phyloP scores from a whole-genome alignment of 2,888 invertebrate species.

The Campoplex nolae region DNA sequence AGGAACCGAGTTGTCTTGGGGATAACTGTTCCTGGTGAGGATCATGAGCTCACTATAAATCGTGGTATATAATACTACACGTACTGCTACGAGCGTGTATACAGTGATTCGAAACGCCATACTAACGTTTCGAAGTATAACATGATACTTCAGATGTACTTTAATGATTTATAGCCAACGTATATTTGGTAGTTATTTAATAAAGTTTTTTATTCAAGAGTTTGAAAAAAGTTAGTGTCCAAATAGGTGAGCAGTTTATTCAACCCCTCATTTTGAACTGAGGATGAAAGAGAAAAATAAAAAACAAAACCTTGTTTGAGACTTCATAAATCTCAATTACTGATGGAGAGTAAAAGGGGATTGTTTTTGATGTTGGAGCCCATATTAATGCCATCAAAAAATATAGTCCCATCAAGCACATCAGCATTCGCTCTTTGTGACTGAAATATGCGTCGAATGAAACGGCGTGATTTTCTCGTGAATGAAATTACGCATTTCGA shows the following conservation, averaged over 20 bases:
- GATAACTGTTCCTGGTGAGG: slow-evolving; percentile 31
- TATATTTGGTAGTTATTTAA: background rate
- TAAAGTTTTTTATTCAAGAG: background rate
- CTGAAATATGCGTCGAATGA: slow-evolving; percentile 44
- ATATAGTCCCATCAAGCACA: slow-evolving; percentile 42
- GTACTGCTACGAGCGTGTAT: background rate
- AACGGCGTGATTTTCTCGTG: slow-evolving; percentile 49
- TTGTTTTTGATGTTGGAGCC: slow-evolving; percentile 4
- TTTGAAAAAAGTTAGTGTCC: background rate
- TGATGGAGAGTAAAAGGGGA: background rate
- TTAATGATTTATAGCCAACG: slow-evolving; percentile 3
- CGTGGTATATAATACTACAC: slow-evolving; percentile 1
- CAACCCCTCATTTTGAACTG: background rate
- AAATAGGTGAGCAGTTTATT: background rate
- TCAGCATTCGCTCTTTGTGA: slow-evolving; percentile 24
- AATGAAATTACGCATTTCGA: slow-evolving; percentile 58
- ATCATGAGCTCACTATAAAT: slow-evolving; percentile 36
- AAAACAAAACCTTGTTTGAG: slow-evolving; percentile 27
- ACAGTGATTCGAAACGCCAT: background rate
- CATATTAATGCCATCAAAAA: slow-evolving; percentile 31
- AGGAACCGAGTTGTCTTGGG: slow-evolving; percentile 50
- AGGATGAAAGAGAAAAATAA: background rate
- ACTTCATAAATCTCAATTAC: slow-evolving; percentile 45
- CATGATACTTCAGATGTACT: background rate
- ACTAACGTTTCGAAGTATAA: slow-evolving; percentile 10